These are phyloP conservation scores for Scaeva pyrastri DNA, from an alignment of 2,888 invertebrate species.

Conservation along the genomic window DNA sequence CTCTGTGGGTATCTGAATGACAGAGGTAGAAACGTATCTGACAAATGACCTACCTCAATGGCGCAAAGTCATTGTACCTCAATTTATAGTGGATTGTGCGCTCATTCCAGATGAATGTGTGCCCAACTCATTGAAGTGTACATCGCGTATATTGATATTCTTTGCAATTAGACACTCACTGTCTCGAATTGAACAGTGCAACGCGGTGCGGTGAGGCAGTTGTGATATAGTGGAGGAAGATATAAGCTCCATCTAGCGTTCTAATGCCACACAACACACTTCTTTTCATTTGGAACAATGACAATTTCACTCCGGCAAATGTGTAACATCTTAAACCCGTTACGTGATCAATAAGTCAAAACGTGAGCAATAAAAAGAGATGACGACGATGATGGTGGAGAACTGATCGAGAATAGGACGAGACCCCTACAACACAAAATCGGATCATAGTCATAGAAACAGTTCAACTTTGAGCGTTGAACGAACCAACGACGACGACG, in stretches of 20 bases:
- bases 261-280: conserved; percentile 8
- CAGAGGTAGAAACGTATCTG: conserved; percentile 39
- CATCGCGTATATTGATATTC: conserved; percentile 57
- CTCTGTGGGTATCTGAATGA: conserved; percentile 8
- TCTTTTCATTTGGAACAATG: conserved; percentile 49
- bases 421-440: conserved; percentile 31
- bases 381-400: neutral
- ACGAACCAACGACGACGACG: neutral
- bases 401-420: conserved; percentile 30
- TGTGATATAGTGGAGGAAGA: neutral
- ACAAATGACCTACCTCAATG: conserved; percentile 75
- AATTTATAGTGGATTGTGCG: neutral
- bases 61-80: conserved; percentile 38
- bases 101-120: conserved; percentile 27
- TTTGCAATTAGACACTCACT: conserved; percentile 65
- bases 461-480: neutral
- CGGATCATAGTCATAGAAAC: conserved; percentile 31
- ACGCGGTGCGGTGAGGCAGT: neutral
- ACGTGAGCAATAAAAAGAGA: conserved; percentile 69
- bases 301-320: conserved; percentile 69
- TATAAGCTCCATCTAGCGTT: conserved; percentile 32
- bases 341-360: conserved; percentile 76
- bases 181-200: conserved; percentile 21
- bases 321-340: conserved; percentile 70
- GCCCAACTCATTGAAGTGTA: conserved; percentile 26